phyloP scores from a whole-genome alignment of 2,797 vertebrate genomes.

The Poliocrania exsul region DNA sequence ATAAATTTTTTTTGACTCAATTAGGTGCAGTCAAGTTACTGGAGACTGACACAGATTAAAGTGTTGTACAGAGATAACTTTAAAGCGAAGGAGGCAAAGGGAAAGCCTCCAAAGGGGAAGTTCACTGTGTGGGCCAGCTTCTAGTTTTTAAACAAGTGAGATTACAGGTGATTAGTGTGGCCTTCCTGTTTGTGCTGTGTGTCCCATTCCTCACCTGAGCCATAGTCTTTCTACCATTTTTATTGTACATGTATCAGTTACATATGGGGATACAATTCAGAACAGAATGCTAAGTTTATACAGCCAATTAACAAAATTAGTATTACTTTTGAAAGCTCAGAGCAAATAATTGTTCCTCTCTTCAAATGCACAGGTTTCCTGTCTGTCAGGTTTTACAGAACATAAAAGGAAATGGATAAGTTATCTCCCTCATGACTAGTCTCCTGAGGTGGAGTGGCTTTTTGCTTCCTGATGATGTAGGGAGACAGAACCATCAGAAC shows the following conservation, averaged over 20 bases:
- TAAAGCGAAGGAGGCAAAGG: background rate
- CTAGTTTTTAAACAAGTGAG: background rate
- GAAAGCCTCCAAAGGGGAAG: background rate
- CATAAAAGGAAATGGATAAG: background rate
- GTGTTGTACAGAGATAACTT: no score
- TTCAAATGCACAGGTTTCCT: background rate
- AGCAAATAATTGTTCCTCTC: background rate
- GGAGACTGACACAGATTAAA: background rate
- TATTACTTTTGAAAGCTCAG: background rate
- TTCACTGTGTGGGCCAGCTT: background rate
- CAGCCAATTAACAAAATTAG: background rate
- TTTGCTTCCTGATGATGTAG: background rate
- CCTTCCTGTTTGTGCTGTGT: background rate
- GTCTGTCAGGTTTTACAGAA: background rate
- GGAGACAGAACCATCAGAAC: background rate
- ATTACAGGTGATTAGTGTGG: background rate
- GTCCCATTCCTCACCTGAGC: background rate
- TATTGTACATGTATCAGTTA: background rate
- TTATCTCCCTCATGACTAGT: fast-evolving
- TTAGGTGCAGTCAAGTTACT: background rate
- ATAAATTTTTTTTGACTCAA: background rate
- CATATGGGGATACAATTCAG: background rate
- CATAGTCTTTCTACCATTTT: background rate
- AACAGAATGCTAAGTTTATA: background rate
- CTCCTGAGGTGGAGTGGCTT: background rate